Conservation (phyloP, 2,888 invertebrate species). For the Podotricha telesiphe region DNA sequence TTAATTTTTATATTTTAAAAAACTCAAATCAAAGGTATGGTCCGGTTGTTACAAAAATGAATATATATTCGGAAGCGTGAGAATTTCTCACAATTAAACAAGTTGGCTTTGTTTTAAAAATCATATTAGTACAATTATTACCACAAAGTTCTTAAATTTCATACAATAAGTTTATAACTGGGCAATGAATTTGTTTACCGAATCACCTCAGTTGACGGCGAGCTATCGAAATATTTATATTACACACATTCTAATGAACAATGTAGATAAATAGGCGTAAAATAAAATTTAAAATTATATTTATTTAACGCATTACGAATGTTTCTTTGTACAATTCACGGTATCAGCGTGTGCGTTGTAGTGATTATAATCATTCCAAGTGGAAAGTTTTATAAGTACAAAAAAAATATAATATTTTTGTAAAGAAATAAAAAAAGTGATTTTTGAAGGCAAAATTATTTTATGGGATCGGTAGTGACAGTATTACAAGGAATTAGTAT, state of each 20-base stretch:
- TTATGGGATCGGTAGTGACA: constrained; percentile 72
- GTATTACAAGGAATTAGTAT: constrained; percentile 76
- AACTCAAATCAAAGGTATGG: constrained; percentile 8
- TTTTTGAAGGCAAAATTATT: constrained; percentile 60
- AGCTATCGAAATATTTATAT: constrained; percentile 43
- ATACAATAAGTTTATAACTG: constrained; percentile 6
- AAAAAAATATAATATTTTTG: constrained; percentile 83
- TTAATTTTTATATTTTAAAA: constrained; percentile 25
- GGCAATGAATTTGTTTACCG: constrained; percentile 23
- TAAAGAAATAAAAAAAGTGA: constrained; percentile 56
- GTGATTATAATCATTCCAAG: constrained; percentile 81
- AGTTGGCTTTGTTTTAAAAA: constrained; percentile 19
- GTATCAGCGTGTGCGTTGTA: constrained; percentile 66
- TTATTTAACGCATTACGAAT: constrained; percentile 64
- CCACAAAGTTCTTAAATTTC: constrained; percentile 1
- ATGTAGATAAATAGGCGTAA: constrained; percentile 65
- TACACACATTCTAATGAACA: constrained; percentile 70
- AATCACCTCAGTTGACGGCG: constrained; percentile 32
- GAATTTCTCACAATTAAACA: constrained; percentile 17
- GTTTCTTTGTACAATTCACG: constrained; percentile 59
- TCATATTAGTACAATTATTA: constrained; percentile 18
- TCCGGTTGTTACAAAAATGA: constrained; percentile 19
- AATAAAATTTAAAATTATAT: constrained; percentile 65
- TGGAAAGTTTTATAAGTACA: constrained; percentile 80
- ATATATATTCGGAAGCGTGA: constrained; percentile 15